phyloP scores from a whole-genome alignment of 1,140 invertebrate genomes.

The Akabosia matsudoensis region DNA sequence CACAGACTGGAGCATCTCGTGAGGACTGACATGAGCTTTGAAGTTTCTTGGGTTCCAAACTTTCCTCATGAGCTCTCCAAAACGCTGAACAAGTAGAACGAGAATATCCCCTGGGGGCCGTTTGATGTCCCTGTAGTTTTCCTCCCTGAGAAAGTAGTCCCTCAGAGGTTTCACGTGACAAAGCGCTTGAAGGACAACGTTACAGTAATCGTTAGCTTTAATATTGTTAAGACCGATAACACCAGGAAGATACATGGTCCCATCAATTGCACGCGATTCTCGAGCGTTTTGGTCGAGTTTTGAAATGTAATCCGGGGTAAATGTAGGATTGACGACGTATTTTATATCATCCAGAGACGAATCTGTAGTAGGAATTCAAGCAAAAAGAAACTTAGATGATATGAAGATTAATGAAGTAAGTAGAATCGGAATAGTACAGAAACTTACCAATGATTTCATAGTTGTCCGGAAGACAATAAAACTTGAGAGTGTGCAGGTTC shows the following conservation, averaged over 20 bases:
- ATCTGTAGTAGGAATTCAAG: constrained; percentile 59
- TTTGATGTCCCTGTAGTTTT: constrained; percentile 84
- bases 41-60: constrained; percentile 99
- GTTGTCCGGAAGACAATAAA: constrained; percentile 99
- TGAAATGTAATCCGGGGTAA: constrained; percentile 74
- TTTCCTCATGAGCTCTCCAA: constrained; percentile 95
- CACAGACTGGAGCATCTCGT: constrained; percentile 99
- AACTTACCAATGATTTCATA: constrained; percentile 93
- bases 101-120: constrained; percentile 85
- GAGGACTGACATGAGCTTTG: constrained; percentile 98
- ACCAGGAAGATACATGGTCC: constrained; percentile 92
- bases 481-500: constrained; percentile 94
- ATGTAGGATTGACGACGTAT: constrained; percentile 98
- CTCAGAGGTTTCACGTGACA: constrained; percentile 90
- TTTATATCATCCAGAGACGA: constrained; percentile 98
- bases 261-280: constrained; percentile 90
- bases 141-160: constrained; percentile 91
- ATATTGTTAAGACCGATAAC: constrained; percentile 98
- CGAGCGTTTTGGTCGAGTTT: constrained; percentile 67
- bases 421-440: constrained; percentile 31
- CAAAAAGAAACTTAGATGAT: not conserved
- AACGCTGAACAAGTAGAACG: constrained; percentile 89
- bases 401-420: constrained; percentile 16
- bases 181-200: constrained; percentile 93
- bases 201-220: constrained; percentile 99